Evolutionary conservation across 2,888 invertebrate genomes (phyloP).

Genomic region (Prenolepis imparis): DNA sequence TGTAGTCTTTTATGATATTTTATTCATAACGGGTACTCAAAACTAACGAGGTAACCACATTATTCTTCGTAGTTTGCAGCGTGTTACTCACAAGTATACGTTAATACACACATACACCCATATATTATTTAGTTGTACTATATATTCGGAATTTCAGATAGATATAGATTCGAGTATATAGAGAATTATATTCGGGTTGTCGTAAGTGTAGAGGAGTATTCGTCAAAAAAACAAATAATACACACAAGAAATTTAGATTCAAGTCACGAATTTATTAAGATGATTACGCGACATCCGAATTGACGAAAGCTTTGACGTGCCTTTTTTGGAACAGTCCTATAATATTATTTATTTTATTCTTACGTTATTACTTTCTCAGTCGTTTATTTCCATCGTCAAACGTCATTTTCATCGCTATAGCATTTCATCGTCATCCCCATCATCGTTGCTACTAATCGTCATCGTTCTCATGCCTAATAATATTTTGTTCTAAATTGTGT

Average conservation of each 20-base stretch:
- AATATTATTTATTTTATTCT: conserved; percentile 73
- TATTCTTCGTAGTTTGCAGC: conserved; percentile 50
- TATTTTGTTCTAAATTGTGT: conserved; percentile 46
- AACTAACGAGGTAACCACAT: conserved; percentile 48
- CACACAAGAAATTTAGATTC: conserved; percentile 52
- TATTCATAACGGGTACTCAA: conserved; percentile 56
- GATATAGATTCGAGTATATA: conserved; percentile 42
- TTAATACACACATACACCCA: conserved; percentile 23
- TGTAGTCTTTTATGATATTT: conserved; percentile 59
- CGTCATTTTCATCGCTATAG: conserved; percentile 52
- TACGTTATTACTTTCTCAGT: conserved; percentile 53
- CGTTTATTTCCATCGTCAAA: conserved; percentile 9
- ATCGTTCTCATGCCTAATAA: conserved; percentile 40
- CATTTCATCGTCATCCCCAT: conserved; percentile 23
- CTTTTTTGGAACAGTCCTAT: conserved; percentile 67
- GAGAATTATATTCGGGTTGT: conserved; percentile 65
- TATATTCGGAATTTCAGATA: conserved; percentile 61
- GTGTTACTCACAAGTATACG: conserved; percentile 46
- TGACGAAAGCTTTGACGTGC: conserved; percentile 72
- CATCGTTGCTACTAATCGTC: conserved; percentile 61
- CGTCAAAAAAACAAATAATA: conserved; percentile 11
- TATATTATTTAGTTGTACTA: conserved; percentile 45
- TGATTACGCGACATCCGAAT: conserved; percentile 63
- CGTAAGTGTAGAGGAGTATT: conserved; percentile 24
- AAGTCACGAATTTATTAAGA: conserved; percentile 44